Evolutionary conservation across 2,113 vertebrate genomes (phyloP), one percentile per base, ranked within the genome.

Genomic region (Poicephalus gulielmi): DNA sequence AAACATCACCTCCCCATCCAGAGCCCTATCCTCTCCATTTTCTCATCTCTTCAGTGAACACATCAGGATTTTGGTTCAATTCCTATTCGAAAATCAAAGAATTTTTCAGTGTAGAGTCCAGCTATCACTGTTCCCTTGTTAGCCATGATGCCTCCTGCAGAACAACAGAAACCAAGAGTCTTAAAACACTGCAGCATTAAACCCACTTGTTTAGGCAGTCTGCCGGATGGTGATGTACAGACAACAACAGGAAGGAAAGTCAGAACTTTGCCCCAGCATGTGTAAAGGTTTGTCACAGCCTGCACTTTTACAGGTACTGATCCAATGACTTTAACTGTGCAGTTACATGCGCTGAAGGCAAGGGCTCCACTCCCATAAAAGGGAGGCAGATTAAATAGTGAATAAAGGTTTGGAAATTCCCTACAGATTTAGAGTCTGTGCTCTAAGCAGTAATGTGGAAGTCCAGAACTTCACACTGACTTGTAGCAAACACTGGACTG

Each of bases 251-350:
- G 78, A 70, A 92, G 63, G 77, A 20, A 76, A 84, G 71, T 46
- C 70, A 86, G 94, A 53, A 31, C 92, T 88, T 33, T 77, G 94
- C 64, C 93, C 83, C 77, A 93, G 92, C 94, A 67, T 39, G 94
- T 73, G 87, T 2, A 20, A 44, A 90, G 90, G 59, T 94, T 70
- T 90, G 95, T 95, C 95, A 73, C 92, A 93, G 95, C 93, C 96
- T 97, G 94, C 50, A 28, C 5, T 49, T 77, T 66, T 41, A 35
- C 81, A 57, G 74, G 89, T 77, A 77, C 89, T 77, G 24, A 27
- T 24, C 33, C 83, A 67, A 17, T 68, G 92, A 80, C 85, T 91
- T 92, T 28, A 55, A 55, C 80, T 15, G 41, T 50, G 75, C n/a
- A 60, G 62, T 73, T 59, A 50, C 0, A 0, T 62, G 66, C 49